Evolutionary conservation across 2,888 invertebrate species (phyloP).

Genomic region (Epicampocera succincta): DNA sequence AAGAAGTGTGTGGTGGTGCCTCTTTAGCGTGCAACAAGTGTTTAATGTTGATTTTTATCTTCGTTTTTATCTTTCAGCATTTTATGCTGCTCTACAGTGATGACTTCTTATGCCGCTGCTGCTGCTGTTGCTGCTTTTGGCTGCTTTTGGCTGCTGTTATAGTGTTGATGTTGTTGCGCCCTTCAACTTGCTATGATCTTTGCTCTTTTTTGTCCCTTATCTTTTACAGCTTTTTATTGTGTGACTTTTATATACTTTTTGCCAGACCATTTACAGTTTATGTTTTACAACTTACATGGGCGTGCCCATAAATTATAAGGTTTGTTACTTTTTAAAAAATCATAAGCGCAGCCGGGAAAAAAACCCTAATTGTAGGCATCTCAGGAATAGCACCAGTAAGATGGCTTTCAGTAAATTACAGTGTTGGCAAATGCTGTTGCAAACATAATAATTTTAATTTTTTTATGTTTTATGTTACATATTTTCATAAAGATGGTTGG

Average conservation of each 20-base stretch:
- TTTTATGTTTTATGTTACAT: too few species aligned
- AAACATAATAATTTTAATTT: conserved; percentile 64
- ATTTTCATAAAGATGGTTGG: not conserved
- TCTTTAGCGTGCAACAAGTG: conserved; percentile 30
- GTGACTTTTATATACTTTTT: conserved; percentile 45
- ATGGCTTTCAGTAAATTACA: conserved; percentile 67
- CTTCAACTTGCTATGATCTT: conserved; percentile 40
- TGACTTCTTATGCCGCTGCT: conserved; percentile 5
- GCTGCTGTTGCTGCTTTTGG: conserved; percentile 26
- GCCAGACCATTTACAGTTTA: conserved; percentile 50
- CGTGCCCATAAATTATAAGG: conserved; percentile 68
- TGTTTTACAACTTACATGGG: conserved; percentile 66
- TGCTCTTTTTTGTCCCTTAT: not conserved
- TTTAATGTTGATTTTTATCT: conserved; percentile 49
- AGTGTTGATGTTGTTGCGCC: conserved; percentile 57
- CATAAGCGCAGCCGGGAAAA: conserved; percentile 23
- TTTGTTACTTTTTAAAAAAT: conserved; percentile 56
- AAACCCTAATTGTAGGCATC: conserved; percentile 24
- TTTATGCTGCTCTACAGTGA: conserved; percentile 28
- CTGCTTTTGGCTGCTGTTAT: conserved; percentile 27
- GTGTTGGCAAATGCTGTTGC: conserved; percentile 69
- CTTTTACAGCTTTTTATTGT: conserved; percentile 20
- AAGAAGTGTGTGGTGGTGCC: too few species aligned
- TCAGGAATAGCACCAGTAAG: conserved; percentile 19
- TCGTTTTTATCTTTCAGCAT: conserved; percentile 43